phyloP scores from a whole-genome alignment of 1,140 invertebrate species.

The Papilio polytes region DNA sequence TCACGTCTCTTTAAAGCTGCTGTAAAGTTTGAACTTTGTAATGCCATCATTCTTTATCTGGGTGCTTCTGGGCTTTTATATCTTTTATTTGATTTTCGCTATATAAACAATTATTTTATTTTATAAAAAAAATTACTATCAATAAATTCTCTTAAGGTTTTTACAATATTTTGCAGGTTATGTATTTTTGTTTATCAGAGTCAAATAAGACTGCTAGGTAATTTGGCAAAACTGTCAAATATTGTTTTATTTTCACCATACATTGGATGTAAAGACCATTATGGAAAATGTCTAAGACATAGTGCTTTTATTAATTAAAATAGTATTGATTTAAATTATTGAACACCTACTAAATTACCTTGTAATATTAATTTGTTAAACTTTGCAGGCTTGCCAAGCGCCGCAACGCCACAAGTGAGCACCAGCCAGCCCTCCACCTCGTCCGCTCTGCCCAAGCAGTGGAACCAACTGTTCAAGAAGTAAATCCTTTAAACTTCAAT shows the following conservation, averaged over 20 bases:
- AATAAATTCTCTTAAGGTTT: too few relatives aligned
- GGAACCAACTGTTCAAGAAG: conserved; percentile 72
- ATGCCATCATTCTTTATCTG: not conserved
- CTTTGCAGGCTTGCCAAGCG: conserved; percentile 55
- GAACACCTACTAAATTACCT: too few relatives aligned
- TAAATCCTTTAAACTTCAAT: conserved; percentile 43
- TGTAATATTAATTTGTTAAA: conserved; percentile 10
- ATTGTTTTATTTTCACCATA: too few relatives aligned
- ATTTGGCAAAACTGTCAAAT: too few relatives aligned
- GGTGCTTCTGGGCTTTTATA: not conserved
- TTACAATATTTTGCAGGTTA: too few relatives aligned
- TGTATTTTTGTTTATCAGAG: too few relatives aligned
- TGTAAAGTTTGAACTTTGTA: not conserved
- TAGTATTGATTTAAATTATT: too few relatives aligned
- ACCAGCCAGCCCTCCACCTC: conserved; percentile 51
- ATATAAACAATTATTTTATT: not conserved
- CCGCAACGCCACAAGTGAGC: conserved; percentile 49
- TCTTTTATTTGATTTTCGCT: not conserved
- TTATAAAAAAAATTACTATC: too few relatives aligned
- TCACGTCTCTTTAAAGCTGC: not conserved
- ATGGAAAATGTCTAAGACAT: too few relatives aligned
- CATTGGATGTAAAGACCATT: too few relatives aligned
- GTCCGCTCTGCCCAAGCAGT: conserved; percentile 54
- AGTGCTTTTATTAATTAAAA: too few relatives aligned
- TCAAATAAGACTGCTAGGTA: too few relatives aligned